Evolutionary conservation across 2,888 invertebrate species (phyloP).

Genomic region (Lepas anatifera): DNA sequence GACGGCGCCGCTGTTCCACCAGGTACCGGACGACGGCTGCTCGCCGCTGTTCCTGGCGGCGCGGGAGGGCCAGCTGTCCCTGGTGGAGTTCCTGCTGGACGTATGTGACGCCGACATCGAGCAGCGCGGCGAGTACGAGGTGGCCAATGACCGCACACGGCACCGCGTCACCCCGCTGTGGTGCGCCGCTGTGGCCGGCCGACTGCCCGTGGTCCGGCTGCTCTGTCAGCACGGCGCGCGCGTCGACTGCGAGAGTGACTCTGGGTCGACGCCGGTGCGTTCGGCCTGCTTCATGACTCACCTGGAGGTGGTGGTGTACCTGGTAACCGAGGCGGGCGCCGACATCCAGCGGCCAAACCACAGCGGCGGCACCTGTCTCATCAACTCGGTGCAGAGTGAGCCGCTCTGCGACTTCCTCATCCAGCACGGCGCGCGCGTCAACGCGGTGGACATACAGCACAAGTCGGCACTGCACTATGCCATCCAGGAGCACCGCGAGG

Average conservation of each 20-base stretch:
- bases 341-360: conserved; percentile 72
- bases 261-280: conserved; percentile 53
- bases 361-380: conserved; percentile 85
- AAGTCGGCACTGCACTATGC: conserved; percentile 90
- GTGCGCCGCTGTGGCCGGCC: conserved; percentile 82
- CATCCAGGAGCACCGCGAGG: conserved; percentile 54
- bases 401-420: conserved; percentile 63
- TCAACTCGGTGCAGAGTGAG: conserved; percentile 80
- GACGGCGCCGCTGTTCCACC: too few species aligned
- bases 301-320: conserved; percentile 59
- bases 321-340: conserved; percentile 61
- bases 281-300: conserved; percentile 90
- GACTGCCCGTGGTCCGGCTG: conserved; percentile 59
- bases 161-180: conserved; percentile 81
- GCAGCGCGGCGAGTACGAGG: conserved; percentile 69
- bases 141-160: conserved; percentile 62
- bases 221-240: conserved; percentile 66
- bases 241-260: conserved; percentile 75
- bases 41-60: conserved; percentile 68
- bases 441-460: conserved; percentile 76
- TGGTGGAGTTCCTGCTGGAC: conserved; percentile 71
- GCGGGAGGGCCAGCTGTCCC: conserved; percentile 65
- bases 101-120: conserved; percentile 74
- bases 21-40: conserved; percentile 41
- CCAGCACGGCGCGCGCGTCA: conserved; percentile 64